Conservation (phyloP, 2,113 vertebrate genomes). For the Sprattus sprattus region DNA sequence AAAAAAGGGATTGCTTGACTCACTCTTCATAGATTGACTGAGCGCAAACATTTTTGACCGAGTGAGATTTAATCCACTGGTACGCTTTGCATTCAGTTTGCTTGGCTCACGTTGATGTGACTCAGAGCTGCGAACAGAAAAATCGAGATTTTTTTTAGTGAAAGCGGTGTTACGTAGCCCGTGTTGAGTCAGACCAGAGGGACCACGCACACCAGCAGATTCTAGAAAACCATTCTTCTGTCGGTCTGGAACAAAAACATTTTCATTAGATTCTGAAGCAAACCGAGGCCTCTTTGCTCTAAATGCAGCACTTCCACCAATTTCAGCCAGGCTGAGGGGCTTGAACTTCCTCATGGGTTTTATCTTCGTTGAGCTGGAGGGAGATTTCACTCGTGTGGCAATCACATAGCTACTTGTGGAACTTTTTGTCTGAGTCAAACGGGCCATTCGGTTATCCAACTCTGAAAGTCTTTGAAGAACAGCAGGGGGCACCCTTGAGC, state of each 20-base stretch:
- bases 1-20: too few relatives aligned
- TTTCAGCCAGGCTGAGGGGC: background rate
- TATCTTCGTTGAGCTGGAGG: background rate
- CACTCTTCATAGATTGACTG: too few relatives aligned
- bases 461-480: background rate
- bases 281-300: background rate
- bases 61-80: too few relatives aligned
- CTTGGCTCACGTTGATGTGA: too few relatives aligned
- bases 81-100: too few relatives aligned
- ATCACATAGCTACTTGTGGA: background rate
- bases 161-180: too few relatives aligned
- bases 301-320: background rate
- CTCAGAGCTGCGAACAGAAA: too few relatives aligned
- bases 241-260: background rate
- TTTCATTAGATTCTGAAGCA: background rate
- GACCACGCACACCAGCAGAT: too few relatives aligned
- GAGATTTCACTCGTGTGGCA: background rate
- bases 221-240: too few relatives aligned
- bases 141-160: too few relatives aligned
- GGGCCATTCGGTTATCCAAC: background rate
- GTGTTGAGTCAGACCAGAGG: too few relatives aligned
- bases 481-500: background rate
- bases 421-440: background rate
- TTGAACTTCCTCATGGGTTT: background rate
- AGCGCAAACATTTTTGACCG: too few relatives aligned